Evolutionary conservation across 2,113 vertebrate genomes (phyloP).

Genomic region (Sula dactylatra): DNA sequence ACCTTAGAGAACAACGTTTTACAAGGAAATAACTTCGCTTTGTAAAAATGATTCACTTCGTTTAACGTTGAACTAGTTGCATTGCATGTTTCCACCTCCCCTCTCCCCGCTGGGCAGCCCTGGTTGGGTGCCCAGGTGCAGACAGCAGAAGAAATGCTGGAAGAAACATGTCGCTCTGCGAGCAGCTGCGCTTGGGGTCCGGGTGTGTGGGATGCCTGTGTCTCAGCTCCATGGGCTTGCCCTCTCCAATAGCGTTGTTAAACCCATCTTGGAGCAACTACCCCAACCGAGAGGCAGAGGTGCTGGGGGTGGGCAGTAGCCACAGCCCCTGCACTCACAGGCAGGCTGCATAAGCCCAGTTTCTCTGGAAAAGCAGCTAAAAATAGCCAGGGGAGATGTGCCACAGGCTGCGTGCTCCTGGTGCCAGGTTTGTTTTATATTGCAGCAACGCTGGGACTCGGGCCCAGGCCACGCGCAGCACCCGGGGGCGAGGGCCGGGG

Average conservation of each 20-base stretch:
- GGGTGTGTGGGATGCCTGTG: accelerated
- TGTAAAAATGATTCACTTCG: neutral
- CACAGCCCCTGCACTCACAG: accelerated
- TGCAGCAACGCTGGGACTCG: neutral
- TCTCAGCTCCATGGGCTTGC: accelerated
- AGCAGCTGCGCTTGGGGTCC: neutral
- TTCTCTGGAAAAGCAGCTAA: slow-evolving; percentile 41
- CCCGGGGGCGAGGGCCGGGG: neutral
- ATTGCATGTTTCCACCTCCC: neutral
- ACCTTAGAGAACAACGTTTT: neutral
- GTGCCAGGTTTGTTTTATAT: slow-evolving; percentile 19
- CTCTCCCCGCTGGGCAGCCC: neutral
- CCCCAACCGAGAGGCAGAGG: neutral
- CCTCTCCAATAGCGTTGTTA: neutral
- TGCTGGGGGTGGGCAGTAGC: accelerated
- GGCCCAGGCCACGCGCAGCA: neutral
- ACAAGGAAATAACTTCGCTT: neutral
- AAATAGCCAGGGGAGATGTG: slow-evolving; percentile 15
- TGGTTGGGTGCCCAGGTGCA: neutral
- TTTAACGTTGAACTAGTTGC: neutral
- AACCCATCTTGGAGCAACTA: neutral
- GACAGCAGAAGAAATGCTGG: neutral
- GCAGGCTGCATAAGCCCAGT: neutral
- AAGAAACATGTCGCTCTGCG: accelerated
- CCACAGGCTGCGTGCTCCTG: neutral